Evolutionary conservation across 2,113 vertebrate genomes (phyloP).

Genomic region (Brevimyrus niger): DNA sequence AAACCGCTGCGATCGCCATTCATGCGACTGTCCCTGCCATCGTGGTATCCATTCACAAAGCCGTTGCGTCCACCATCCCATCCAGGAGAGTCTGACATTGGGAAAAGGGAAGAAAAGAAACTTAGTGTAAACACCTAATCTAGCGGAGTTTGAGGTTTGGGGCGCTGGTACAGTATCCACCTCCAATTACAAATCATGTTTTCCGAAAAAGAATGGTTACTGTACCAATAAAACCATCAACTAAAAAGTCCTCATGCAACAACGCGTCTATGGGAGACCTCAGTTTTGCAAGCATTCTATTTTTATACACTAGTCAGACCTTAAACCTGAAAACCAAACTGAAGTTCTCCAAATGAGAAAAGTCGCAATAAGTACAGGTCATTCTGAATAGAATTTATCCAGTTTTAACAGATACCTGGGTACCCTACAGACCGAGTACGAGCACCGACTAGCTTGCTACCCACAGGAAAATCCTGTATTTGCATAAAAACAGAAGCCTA

Average conservation of each 20-base stretch:
- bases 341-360: not conserved
- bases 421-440: not conserved
- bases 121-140: not conserved
- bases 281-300: not conserved
- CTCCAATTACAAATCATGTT: not conserved
- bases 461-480: not conserved
- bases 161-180: not conserved
- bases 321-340: not conserved
- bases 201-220: not conserved
- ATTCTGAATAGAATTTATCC: not conserved
- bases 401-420: not conserved
- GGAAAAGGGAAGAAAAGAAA: not conserved
- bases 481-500: not conserved
- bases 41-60: conserved; percentile 68
- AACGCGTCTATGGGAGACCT: not conserved
- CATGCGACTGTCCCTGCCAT: conserved; percentile 57
- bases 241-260: not conserved
- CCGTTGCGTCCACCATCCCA: conserved; percentile 60
- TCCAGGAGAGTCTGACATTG: conserved; percentile 46
- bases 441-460: not conserved
- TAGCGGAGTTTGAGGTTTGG: not conserved
- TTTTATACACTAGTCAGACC: not conserved
- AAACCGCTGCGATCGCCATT: conserved; percentile 51
- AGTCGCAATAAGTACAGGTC: not conserved
- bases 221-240: not conserved